Evolutionary conservation across 2,797 vertebrate species (phyloP), one percentile per base, ranked within the genome.

Genomic region (Anisognathus igniventris): DNA sequence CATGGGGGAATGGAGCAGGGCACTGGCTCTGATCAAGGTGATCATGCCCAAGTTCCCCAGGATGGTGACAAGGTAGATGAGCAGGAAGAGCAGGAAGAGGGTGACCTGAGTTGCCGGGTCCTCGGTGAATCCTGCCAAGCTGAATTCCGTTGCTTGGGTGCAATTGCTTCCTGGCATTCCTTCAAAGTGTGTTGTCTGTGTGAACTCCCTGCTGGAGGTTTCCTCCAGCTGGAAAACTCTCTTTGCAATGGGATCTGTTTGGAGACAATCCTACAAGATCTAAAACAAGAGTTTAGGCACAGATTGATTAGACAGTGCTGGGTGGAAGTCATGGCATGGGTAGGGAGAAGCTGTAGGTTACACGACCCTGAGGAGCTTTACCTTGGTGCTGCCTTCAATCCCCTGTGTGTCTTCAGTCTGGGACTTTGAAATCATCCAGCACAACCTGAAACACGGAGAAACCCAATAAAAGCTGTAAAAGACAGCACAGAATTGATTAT

Each of bases 41-140:
- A 93, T 60, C 77, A 93, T 66, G 22, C 83, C 80, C 4, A 93
- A 21, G 42, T 95, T 96, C 4, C 80, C 90, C 60, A 92, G 28
- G 50, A 95, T 25, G 35, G 93, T 93, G 50, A 28, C 10, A 16
- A 86, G 45, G 17, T 77, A 96, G 40, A 33, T 42, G 18, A 87
- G 23, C 56, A 95, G 80, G 66, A 96, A 72, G 19, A 94, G 10
- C 65, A 83, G 45, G 19, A 95, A 92, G 11, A 93, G 58, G 10
- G 17, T 28, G 31, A n/a, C 23, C 30, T 23, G n/a, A 44, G 31
- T 14, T 50, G 22, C n/a, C 0, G 2, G 39, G 14, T 66, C 10
- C 21, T 62, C 15, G 0, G 61, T 30, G 64, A 93, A 79, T 60
- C 87, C 93, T 0, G 0, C 16, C 20, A 95, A 64, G 56, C 7